Base-by-base conservation (phyloP, 2,888 invertebrate genomes). In the Agrochola circellaris region DNA sequence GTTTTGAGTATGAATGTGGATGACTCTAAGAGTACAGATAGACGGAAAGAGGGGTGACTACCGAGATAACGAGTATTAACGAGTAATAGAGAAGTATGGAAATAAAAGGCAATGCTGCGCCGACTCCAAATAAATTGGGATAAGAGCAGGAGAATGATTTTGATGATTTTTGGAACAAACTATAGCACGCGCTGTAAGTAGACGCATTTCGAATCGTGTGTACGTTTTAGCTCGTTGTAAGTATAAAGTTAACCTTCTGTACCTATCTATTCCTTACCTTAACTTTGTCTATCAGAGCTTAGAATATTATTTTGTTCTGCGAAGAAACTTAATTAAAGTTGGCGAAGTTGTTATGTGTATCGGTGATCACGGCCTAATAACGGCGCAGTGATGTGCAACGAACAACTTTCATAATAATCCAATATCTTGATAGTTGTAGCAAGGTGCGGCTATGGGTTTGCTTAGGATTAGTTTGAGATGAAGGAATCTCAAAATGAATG, bases 241-340 rank as follows among this genome's bases (percentile, higher is more conserved):
- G 13, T 77, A 7, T 20, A 2, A 51, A 51, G 51, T 1, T 2
- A 1, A 64, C 38, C 58, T 78, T 78, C 56, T 78, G 30, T 2
- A 11, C 0, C n/a, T n/a, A 26, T 17, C 1, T 15, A 4, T 42
- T 73, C 2, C 6, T 11, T 42, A 4, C n/a, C n/a, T 38, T 26
- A 79, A 77, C 71, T 79, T 74, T 82, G 66, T 64, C 23, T 65
- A 72, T 34, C 51, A 62, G 82, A 80, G 65, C 83, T 60, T 48
- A 66, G 26, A 73, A 65, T 68, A 70, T 77, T 58, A 81, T 76
- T 67, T 73, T 70, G 66, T 75, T 81, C 62, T 56, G 42, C 56
- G 56, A 86, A 86, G 69, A 81, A 82, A 85, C 81, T 83, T 85
- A 80, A 88, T 87, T 82, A 76, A 87, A 85, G 62, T 87, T 87